Evolutionary conservation across 2,113 vertebrate genomes (phyloP).

Genomic region (Aldabrachelys gigantea): DNA sequence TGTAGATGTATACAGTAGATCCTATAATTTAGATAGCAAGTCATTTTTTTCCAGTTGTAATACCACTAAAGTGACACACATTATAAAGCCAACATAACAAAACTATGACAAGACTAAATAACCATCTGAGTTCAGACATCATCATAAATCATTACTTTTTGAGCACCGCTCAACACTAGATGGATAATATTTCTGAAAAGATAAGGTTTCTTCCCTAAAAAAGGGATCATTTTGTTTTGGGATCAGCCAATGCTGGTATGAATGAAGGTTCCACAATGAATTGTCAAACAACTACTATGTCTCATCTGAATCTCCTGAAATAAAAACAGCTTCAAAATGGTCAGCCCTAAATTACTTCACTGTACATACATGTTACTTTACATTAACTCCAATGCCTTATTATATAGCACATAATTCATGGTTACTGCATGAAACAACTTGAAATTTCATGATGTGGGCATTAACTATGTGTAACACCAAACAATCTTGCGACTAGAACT

Average conservation of each 20-base stretch:
- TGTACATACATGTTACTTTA: background rate
- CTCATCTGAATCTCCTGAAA: background rate
- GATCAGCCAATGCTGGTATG: background rate
- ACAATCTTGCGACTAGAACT: background rate
- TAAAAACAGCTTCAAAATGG: background rate
- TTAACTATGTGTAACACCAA: background rate
- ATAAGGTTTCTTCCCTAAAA: accelerated
- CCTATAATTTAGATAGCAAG: background rate
- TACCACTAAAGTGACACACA: background rate
- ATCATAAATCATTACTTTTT: background rate
- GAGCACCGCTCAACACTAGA: background rate
- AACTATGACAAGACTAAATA: background rate
- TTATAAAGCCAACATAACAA: background rate
- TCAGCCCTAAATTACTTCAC: background rate
- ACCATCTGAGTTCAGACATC: background rate
- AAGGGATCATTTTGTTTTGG: background rate
- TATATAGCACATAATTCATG: background rate
- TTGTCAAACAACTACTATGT: background rate
- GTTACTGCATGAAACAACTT: background rate
- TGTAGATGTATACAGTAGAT: background rate
- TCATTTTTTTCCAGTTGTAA: background rate
- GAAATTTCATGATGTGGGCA: background rate
- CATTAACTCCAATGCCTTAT: background rate
- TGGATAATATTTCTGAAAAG: background rate
- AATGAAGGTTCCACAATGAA: background rate